Conservation (phyloP, 2,888 invertebrate genomes). For the Ormia ochracea region DNA sequence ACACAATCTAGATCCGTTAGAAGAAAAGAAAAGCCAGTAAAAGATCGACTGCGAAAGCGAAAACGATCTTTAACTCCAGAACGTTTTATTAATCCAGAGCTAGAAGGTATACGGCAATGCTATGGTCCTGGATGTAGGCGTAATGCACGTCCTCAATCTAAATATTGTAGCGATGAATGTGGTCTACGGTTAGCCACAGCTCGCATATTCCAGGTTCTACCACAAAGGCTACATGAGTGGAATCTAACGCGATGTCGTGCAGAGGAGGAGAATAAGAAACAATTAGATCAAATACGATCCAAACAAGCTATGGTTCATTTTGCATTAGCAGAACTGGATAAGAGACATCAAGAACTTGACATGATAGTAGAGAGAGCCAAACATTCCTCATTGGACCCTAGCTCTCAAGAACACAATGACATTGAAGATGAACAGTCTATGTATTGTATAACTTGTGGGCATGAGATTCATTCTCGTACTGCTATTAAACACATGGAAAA, state of each 20-base stretch:
- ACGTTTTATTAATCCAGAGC: conserved; percentile 77
- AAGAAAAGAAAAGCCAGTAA: conserved; percentile 68
- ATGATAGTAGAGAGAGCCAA: conserved; percentile 87
- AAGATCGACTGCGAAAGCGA: conserved; percentile 70
- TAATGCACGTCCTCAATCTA: conserved; percentile 87
- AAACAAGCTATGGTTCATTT: conserved; percentile 88
- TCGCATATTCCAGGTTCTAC: conserved; percentile 90
- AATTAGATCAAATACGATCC: conserved; percentile 85
- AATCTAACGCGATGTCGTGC: conserved; percentile 89
- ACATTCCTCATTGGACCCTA: conserved; percentile 82
- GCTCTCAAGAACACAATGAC: conserved; percentile 80
- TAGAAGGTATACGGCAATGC: conserved; percentile 87
- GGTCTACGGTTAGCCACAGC: conserved; percentile 92
- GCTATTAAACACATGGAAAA: conserved; percentile 98
- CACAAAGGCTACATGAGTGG: conserved; percentile 95
- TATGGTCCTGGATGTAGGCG: conserved; percentile 92
- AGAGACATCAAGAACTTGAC: conserved; percentile 87
- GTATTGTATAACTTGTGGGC: conserved; percentile 98
- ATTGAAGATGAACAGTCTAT: conserved; percentile 84
- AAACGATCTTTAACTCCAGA: conserved; percentile 74
- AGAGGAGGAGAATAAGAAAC: conserved; percentile 86
- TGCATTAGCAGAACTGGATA: conserved; percentile 87
- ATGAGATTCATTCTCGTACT: conserved; percentile 93
- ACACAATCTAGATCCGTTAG: conserved; percentile 16
- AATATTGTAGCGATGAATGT: conserved; percentile 95